Evolutionary conservation across 2,113 vertebrate species (phyloP), one percentile per base, ranked within the genome.

Genomic region (Neoarius graeffei): DNA sequence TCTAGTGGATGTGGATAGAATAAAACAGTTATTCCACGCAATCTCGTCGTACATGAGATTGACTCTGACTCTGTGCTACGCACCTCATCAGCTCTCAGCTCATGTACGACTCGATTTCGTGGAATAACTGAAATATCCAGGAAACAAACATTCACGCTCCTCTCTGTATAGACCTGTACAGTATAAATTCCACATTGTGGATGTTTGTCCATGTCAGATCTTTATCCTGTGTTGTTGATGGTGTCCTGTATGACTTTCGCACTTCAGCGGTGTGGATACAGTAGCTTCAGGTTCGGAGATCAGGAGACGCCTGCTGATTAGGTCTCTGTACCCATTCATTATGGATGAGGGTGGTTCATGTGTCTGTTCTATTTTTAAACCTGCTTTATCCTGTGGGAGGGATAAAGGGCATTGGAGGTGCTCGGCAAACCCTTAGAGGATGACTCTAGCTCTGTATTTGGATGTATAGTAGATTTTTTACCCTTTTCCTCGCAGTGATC

Each of bases 311-410:
- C 77, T 85, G 90, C 87, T 91, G 89, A 85, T 88, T 90, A 77
- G 79, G 77, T 90, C 80, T 83, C 89, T 88, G 74, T 71, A 83
- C 59, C 82, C 69, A 85, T 91, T 91, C 84, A 91, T 91, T 90
- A 91, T 91, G 83, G 81, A 91, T 87, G 89, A 87, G 62, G 17
- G 59, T 57, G 86, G 87, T 71, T 88, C 85, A 74, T 85, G 89
- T 90, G 79, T 87, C 87, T 73, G 77, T 62, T 88, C 90, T 89
- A 91, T 91, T 91, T 91, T 90, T 91, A 90, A 86, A 86, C 85
- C 50, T 27, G 76, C 86, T 90, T 88, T 89, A 85, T 91, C 89
- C 66, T 87, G 59, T 77, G 85, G 87, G 56, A 79, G 59, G 82
- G 76, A 88, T 89, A 89, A 86, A 86, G 90, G 86, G 81, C 87